phyloP scores from a whole-genome alignment of 2,113 vertebrate genomes.

The Podocnemis expansa region DNA sequence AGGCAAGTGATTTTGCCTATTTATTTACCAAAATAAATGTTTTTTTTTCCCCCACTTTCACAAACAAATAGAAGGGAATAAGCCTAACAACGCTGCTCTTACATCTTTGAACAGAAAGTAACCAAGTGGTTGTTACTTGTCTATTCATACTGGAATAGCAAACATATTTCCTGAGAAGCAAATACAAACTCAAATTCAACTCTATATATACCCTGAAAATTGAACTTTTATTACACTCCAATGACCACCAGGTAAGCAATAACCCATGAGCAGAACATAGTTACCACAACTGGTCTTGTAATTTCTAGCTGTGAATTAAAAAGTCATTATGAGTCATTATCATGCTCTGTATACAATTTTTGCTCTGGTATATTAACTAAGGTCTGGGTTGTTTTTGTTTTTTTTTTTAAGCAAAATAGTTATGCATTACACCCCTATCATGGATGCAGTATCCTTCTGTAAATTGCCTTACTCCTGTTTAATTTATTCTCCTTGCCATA shows the following conservation, averaged over 20 bases:
- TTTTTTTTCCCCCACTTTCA: background rate
- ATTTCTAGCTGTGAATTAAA: slow-evolving; percentile 18
- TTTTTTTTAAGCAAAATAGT: background rate
- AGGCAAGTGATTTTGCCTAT: background rate
- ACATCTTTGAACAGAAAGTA: background rate
- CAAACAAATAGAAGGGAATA: background rate
- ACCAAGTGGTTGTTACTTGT: background rate
- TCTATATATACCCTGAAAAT: background rate
- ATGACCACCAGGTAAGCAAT: background rate
- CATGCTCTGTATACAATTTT: background rate
- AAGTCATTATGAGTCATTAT: background rate
- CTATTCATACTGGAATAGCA: background rate
- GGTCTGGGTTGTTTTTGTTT: fast-evolving
- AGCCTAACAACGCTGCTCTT: background rate
- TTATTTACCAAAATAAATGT: background rate
- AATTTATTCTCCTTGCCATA: background rate
- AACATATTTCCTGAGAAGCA: background rate
- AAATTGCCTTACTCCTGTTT: background rate
- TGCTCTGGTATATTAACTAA: background rate
- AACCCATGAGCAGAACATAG: background rate
- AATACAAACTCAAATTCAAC: background rate
- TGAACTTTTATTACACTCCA: background rate
- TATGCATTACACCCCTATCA: background rate
- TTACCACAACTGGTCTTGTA: background rate
- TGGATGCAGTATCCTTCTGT: background rate